phyloP scores from a whole-genome alignment of 2,888 invertebrate genomes.

The Amphipoea oculea region DNA sequence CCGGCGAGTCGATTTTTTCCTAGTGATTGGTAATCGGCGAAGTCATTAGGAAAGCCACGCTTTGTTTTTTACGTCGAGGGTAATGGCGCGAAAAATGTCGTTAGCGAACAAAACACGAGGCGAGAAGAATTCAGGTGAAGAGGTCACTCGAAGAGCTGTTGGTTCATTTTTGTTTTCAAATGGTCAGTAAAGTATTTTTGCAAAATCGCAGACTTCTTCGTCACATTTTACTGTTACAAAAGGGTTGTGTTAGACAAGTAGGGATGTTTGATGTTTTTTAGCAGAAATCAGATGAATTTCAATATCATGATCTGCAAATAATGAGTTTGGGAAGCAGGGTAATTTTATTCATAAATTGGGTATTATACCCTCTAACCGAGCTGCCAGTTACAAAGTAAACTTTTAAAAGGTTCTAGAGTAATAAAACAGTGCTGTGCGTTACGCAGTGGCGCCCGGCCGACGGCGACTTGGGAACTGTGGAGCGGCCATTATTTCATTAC shows the following conservation, averaged over 20 bases:
- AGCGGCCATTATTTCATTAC: slow-evolving; percentile 85
- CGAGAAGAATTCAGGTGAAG: slow-evolving; percentile 69
- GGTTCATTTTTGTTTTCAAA: neutral
- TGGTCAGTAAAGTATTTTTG: neutral
- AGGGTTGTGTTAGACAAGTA: neutral
- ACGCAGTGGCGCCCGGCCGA: slow-evolving; percentile 57
- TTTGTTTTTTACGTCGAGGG: slow-evolving; percentile 83
- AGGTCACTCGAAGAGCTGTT: slow-evolving; percentile 55
- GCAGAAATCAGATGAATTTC: neutral
- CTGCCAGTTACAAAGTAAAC: slow-evolving; percentile 62
- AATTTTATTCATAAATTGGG: slow-evolving; percentile 49
- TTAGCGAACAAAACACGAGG: slow-evolving; percentile 72
- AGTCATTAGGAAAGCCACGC: slow-evolving; percentile 82
- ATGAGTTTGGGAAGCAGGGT: slow-evolving; percentile 1
- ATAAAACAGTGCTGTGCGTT: slow-evolving; percentile 74
- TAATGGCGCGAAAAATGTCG: slow-evolving; percentile 85
- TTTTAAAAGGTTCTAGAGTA: slow-evolving; percentile 67
- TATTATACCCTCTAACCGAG: slow-evolving; percentile 47
- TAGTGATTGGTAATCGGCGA: slow-evolving; percentile 85
- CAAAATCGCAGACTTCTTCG: neutral
- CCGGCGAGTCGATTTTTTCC: slow-evolving; percentile 75
- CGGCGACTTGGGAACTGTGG: slow-evolving; percentile 73
- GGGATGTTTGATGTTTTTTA: no score
- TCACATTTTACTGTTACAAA: neutral
- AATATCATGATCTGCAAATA: slow-evolving; percentile 10